phyloP scores from a whole-genome alignment of 2,888 invertebrate genomes.

The Aromia moschata region DNA sequence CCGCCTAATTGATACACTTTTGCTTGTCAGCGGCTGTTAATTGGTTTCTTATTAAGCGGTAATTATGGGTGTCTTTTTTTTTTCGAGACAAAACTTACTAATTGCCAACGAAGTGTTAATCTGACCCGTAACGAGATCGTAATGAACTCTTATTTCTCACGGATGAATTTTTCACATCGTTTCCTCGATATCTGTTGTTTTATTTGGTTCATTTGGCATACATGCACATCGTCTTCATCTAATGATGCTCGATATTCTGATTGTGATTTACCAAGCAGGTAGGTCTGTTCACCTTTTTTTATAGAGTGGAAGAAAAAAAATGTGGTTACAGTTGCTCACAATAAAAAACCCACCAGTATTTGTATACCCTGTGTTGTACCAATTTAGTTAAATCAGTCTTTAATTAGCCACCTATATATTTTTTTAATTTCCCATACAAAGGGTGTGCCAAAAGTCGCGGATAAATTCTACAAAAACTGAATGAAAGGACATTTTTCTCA shows the following conservation, averaged over 20 bases:
- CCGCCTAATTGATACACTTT: slow-evolving; percentile 7
- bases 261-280: neutral
- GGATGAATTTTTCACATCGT: slow-evolving; percentile 24
- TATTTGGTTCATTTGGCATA: slow-evolving; percentile 13
- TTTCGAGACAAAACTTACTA: slow-evolving; percentile 11
- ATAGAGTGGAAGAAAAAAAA: too few species aligned
- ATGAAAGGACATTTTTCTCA: too few species aligned
- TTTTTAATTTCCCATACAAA: too few species aligned
- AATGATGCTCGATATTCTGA: neutral
- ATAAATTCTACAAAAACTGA: too few species aligned
- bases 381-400: too few species aligned
- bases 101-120: slow-evolving; percentile 35
- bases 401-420: too few species aligned
- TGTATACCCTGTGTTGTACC: too few species aligned
- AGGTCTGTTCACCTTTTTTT: neutral
- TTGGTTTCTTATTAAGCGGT: slow-evolving; percentile 15
- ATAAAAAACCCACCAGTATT: too few species aligned
- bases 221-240: slow-evolving; percentile 5
- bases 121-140: slow-evolving; percentile 29
- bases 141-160: slow-evolving; percentile 34
- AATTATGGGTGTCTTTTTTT: slow-evolving; percentile 13
- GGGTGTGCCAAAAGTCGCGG: too few species aligned
- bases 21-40: slow-evolving; percentile 3
- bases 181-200: slow-evolving; percentile 8
- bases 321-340: too few species aligned